Base-by-base conservation (phyloP, 2,888 invertebrate species). In the Nomada goodeniana region DNA sequence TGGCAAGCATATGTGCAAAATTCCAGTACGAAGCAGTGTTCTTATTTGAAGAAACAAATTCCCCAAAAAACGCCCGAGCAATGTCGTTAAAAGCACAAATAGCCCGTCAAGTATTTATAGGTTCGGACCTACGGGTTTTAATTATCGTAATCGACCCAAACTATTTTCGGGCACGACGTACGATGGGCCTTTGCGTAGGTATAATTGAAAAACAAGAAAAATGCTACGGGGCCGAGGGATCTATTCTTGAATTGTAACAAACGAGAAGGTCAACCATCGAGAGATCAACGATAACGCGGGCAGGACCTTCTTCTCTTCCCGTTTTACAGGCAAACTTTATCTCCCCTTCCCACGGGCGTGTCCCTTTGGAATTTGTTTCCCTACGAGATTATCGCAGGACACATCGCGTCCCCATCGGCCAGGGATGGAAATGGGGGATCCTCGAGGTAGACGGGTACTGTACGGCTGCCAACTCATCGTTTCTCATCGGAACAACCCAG, bases 351-450 rank as follows among this genome's bases (percentile, higher is more conserved):
- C 81, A 73, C 74, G 75, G 57, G 63, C 57, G 73, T 70, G 65
- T 85, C 77, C 64, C 70, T 55, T 74, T 52, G 55, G 72, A 85
- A 81, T 86, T 83, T 85, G 67, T 85, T 84, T 81, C 64, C 70
- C 57, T 18, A 36, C 64, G 52, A 73, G 75, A 75, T 73, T 85
- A 81, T 82, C 77, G 63, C 68, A 18, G 53, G 53, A n/a, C 57
- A 53, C 76, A 82, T 69, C 84, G 76, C 44, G 47, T 61, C 67
- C 74, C 59, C n/a, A 29, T 52, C 61, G 26, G 23, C 47, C 9
- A 10, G 71, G 42, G 57, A 78, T 57, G 52, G 47, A 55, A 71
- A 59, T 20, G 71, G 82, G 71, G 74, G 67, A 61, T 2, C n/a
- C 61, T 26, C 29, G 20, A 26, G 11, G 44, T 29, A 47, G 18